These are phyloP conservation scores for Boulengeromyrus knoepffleri DNA, from an alignment of 2,113 vertebrate species.

Conservation along the genomic window DNA sequence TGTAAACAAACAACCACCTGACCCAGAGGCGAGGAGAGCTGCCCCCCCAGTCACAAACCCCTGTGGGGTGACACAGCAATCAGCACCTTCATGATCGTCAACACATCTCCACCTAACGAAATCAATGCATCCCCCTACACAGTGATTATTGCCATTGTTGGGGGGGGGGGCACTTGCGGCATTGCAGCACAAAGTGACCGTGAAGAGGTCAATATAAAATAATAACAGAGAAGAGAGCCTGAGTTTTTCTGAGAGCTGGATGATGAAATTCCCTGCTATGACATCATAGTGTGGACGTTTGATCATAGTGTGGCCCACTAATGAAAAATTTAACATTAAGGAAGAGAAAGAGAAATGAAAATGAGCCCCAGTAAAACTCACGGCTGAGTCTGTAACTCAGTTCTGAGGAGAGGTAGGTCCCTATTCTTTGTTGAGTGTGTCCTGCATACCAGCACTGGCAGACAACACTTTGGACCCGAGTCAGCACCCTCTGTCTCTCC, in stretches of 20 bases:
- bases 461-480: neutral
- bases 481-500: neutral
- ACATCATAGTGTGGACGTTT: neutral
- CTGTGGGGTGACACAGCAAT: slow-evolving; percentile 11
- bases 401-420: neutral
- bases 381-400: neutral
- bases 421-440: neutral
- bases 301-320: neutral
- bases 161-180: neutral
- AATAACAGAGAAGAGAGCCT: neutral
- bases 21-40: slow-evolving; percentile 5
- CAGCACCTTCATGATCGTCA: neutral
- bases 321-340: neutral
- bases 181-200: neutral
- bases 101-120: neutral
- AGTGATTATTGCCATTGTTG: neutral
- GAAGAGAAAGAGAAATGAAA: neutral
- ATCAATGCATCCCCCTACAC: neutral
- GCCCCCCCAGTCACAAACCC: neutral
- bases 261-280: neutral
- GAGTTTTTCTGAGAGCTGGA: neutral
- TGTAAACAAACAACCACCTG: slow-evolving; percentile 50
- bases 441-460: neutral
- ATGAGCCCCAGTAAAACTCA: neutral
- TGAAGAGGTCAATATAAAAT: neutral